These are phyloP conservation scores for Paramormyrops kingsleyae DNA, from an alignment of 2,113 vertebrate species.

Conservation along the genomic window DNA sequence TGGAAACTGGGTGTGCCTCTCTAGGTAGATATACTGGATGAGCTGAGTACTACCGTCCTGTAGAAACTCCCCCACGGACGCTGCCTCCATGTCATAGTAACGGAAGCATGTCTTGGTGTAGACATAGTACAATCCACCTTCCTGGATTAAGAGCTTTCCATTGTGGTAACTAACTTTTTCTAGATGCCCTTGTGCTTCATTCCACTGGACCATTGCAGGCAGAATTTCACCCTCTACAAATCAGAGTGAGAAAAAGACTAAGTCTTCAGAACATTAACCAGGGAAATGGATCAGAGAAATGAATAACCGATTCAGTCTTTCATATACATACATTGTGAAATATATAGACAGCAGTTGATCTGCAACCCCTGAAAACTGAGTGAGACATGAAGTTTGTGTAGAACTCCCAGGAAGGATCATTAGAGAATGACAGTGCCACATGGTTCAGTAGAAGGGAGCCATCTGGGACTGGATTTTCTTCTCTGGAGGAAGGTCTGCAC, in stretches of 20 bases:
- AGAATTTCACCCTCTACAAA: constrained; percentile 36
- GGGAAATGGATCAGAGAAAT: not conserved
- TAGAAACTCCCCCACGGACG: constrained; percentile 28
- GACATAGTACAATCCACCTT: constrained; percentile 87
- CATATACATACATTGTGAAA: not conserved
- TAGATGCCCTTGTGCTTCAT: constrained; percentile 69
- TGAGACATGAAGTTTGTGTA: not conserved
- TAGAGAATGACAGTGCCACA: not conserved
- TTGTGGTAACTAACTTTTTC: constrained; percentile 61
- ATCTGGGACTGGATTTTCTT: not conserved
- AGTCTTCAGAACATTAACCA: not conserved
- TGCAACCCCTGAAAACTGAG: not conserved
- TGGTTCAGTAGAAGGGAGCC: not conserved
- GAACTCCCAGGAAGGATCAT: not conserved
- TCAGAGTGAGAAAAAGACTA: constrained; percentile 4
- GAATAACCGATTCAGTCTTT: not conserved
- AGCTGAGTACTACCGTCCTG: constrained; percentile 73
- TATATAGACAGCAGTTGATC: not conserved
- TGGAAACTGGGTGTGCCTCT: constrained; percentile 71
- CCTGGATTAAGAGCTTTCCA: constrained; percentile 69
- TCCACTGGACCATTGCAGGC: constrained; percentile 68
- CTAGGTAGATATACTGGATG: constrained; percentile 77
- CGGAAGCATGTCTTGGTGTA: constrained; percentile 94
- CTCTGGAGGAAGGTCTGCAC: not conserved
- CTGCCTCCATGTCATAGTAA: constrained; percentile 52